Conservation (phyloP, 1,140 invertebrate genomes). For the Danaus plexippus region DNA sequence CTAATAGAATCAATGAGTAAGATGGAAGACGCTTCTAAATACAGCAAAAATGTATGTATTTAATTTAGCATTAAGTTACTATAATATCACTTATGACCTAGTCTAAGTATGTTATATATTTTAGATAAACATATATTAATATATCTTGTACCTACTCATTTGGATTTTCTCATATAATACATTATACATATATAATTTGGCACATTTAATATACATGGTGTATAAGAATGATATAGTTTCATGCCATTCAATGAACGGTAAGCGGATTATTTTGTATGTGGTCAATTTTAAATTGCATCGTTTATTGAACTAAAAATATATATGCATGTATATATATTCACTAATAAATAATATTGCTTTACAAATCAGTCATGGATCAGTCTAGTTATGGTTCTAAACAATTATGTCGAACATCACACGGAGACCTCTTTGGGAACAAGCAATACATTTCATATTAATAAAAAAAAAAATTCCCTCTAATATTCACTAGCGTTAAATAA, state of each 20-base stretch:
- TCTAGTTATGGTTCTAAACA: constrained; percentile 45
- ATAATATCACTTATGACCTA: constrained; percentile 65
- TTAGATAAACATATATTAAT: constrained; percentile 53
- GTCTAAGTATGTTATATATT: constrained; percentile 52
- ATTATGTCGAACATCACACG: constrained; percentile 22
- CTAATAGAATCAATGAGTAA: constrained; percentile 61
- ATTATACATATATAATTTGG: constrained; percentile 46
- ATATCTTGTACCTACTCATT: constrained; percentile 50
- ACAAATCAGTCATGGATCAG: constrained; percentile 66
- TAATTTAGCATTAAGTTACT: constrained; percentile 59
- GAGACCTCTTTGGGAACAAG: constrained; percentile 6
- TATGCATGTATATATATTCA: constrained; percentile 21
- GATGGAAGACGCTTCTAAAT: constrained; percentile 69
- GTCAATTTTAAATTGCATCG: constrained; percentile 6
- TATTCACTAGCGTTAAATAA: constrained; percentile 16
- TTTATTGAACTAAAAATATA: constrained; percentile 20
- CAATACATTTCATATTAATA: no score
- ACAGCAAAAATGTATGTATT: constrained; percentile 66
- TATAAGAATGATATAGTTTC: no score
- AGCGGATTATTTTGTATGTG: constrained; percentile 8
- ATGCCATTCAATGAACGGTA: no score
- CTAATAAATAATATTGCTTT: constrained; percentile 71
- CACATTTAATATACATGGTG: constrained; percentile 25
- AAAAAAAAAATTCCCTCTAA: constrained; percentile 17
- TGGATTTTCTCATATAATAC: constrained; percentile 29